Evolutionary conservation across 2,888 invertebrate species (phyloP), one percentile per base, ranked within the genome.

Genomic region (Hemicrepidius hirtus): DNA sequence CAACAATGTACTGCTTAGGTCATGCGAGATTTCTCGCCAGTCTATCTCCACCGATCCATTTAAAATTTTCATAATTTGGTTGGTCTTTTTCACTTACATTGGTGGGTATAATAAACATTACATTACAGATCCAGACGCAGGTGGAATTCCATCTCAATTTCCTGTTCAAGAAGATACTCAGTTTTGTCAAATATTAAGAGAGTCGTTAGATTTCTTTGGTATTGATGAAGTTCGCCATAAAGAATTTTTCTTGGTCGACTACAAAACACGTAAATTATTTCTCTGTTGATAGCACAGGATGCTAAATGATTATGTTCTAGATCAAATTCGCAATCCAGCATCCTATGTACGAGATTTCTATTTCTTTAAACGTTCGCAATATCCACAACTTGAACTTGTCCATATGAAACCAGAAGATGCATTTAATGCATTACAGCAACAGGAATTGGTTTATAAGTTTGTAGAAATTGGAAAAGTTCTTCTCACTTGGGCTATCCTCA

Each of bases 111-210:
- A 9, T 32, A 9, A 32, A 32, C 9, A 32, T n/a, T n/a, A n/a
- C 9, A 53, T 68, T 46, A 12, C 40, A 92, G 94, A 94, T 82
- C 93, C 94, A 75, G 96, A 97, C 80, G 94, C 95, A 78, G 96
- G 96, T 60, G 97, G 96, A 69, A 99, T 99, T 83, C 99, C 99
- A 0, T 97, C 98, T 0, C 98, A 99, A 85, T 98, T 99, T 87
- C 98, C 98, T 0, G 97, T 99, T 3, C 98, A 98, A 86, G 96
- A 98, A 88, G 98, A 99, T 82, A 99, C 98, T 0, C 96, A 98
- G 79, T 99, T 99, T 85, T 93, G 92, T 81, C 96, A 97, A 84
- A 95, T 99, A 79, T 88, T 99, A n/a, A 91, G 95, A 77, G 99
- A 99, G 86, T 95, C 97, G 0, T 87, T 99, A 18, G 98, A 98